Percentiles rank a stretch among this genome's conserved stretches.
Evolutionary conservation across 2,113 vertebrate species (phyloP).

Genomic region (Eclectus roratus): DNA sequence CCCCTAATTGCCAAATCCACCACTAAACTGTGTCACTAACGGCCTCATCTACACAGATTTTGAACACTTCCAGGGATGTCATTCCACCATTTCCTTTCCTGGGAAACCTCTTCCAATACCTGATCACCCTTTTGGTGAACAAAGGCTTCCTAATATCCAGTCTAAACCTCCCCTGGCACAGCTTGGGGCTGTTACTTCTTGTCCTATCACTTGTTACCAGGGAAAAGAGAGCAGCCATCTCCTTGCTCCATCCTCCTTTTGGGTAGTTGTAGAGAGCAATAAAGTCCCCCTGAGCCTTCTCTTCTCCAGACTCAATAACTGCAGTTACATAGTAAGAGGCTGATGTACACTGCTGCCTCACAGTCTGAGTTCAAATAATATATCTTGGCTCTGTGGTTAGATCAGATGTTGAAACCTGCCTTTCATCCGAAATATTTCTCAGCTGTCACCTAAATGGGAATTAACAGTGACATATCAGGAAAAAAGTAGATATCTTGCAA

Average conservation of each 20-base stretch:
- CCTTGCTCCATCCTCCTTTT: background rate
- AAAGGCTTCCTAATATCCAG: background rate
- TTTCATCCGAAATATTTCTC: background rate
- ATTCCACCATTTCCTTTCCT: background rate
- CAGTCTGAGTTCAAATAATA: background rate
- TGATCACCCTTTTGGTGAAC: background rate
- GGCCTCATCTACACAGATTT: background rate
- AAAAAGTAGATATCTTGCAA: background rate
- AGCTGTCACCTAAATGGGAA: background rate
- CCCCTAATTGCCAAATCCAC: background rate
- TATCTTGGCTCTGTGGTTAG: background rate
- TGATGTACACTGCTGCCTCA: background rate
- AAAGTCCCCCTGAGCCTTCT: background rate
- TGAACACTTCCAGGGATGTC: background rate
- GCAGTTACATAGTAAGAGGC: background rate
- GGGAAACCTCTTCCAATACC: background rate
- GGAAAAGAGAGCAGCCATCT: background rate
- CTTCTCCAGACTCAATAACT: background rate
- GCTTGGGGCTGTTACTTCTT: background rate
- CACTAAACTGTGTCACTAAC: background rate
- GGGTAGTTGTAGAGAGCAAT: background rate
- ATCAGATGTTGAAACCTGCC: background rate
- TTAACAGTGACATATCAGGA: background rate
- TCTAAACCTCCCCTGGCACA: background rate
- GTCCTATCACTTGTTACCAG: background rate